Evolutionary conservation across 1,140 invertebrate genomes (phyloP).

Genomic region (Euwallacea similis): DNA sequence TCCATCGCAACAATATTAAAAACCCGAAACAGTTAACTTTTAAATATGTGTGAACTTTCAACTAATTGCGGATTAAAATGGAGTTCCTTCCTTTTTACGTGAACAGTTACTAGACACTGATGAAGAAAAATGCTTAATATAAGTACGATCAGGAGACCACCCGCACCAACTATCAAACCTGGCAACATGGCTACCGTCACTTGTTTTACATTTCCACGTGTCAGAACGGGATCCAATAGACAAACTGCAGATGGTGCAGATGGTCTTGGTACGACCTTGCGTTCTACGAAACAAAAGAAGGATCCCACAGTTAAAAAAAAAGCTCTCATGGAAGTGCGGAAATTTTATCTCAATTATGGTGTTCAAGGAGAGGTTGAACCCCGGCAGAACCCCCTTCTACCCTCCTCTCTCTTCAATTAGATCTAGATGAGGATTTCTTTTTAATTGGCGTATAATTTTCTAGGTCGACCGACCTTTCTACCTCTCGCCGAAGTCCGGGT

Average conservation of each 20-base stretch:
- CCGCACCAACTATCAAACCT: constrained; percentile 13
- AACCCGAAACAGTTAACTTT: constrained; percentile 33
- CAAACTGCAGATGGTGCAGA: constrained; percentile 15
- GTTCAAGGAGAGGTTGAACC: constrained; percentile 40
- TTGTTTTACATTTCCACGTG: background rate
- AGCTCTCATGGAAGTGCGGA: constrained; percentile 39
- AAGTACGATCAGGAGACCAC: background rate
- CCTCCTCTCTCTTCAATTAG: constrained; percentile 15
- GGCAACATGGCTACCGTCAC: background rate
- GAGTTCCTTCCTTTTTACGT: constrained; percentile 32
- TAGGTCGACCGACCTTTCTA: constrained; percentile 31
- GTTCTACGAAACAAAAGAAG: constrained; percentile 34
- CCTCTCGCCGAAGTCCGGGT: background rate
- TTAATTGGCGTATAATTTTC: constrained; percentile 40
- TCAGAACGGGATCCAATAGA: background rate
- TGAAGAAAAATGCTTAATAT: constrained; percentile 29
- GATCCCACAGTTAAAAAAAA: constrained; percentile 33
- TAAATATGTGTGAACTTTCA: constrained; percentile 39
- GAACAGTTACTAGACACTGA: constrained; percentile 33
- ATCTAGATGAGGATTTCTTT: constrained; percentile 40
- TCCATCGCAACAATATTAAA: constrained; percentile 32
- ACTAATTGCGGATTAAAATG: constrained; percentile 39
- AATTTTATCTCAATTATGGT: constrained; percentile 39
- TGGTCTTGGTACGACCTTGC: constrained; percentile 27
- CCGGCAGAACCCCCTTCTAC: constrained; percentile 5